Evolutionary conservation across 2,797 vertebrate genomes (phyloP).

Genomic region (Ceryle rudis): DNA sequence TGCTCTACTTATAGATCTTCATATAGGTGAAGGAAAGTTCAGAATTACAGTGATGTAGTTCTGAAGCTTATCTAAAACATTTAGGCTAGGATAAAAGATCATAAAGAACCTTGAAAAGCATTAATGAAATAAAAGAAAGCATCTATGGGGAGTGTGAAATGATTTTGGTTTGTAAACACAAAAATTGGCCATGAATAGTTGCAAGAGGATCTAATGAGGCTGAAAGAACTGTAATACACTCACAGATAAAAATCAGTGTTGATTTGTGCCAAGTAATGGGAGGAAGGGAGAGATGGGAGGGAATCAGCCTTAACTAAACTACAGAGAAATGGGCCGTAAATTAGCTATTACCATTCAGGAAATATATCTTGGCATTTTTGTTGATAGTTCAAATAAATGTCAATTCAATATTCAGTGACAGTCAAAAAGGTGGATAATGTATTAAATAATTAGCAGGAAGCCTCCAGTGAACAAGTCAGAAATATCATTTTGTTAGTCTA

Average conservation of each 20-base stretch:
- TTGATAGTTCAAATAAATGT: conserved; percentile 2
- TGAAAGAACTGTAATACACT: neutral
- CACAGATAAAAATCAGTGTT: neutral
- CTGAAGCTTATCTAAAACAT: neutral
- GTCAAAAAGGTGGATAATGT: neutral
- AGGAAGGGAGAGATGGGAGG: neutral
- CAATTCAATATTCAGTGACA: neutral
- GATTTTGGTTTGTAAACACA: neutral
- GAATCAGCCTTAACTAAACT: neutral
- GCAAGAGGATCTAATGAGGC: neutral
- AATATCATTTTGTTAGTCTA: neutral
- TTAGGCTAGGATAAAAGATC: neutral
- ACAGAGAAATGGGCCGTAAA: neutral
- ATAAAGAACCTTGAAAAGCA: neutral
- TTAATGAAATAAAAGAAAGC: neutral
- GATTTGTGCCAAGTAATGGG: neutral
- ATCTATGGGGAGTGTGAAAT: neutral
- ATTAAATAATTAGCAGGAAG: neutral
- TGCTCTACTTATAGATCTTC: neutral
- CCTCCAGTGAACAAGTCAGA: neutral
- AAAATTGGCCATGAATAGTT: neutral
- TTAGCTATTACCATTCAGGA: neutral
- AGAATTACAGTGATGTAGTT: neutral
- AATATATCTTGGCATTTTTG: neutral
- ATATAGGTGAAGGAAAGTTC: neutral